Evolutionary conservation across 2,888 invertebrate species (phyloP).

Genomic region (Idaea aversata): DNA sequence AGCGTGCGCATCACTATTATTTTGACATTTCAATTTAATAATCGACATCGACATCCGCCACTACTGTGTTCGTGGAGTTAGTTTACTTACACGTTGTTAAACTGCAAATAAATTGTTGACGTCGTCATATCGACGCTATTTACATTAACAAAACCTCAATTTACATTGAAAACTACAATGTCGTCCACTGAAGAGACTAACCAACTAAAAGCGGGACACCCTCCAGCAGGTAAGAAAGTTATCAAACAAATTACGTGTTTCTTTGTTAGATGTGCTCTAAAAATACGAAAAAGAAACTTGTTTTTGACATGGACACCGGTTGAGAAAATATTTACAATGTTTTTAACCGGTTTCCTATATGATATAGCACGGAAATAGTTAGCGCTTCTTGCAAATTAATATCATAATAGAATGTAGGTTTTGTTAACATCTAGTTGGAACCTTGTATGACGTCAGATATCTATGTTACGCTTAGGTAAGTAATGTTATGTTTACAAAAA

Average conservation of each 20-base stretch:
- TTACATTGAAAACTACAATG: conserved; percentile 43
- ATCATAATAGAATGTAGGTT: background rate
- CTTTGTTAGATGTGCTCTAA: conserved; percentile 8
- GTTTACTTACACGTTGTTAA: conserved; percentile 60
- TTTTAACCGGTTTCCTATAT: background rate
- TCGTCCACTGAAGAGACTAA: conserved; percentile 80
- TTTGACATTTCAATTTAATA: conserved; percentile 29
- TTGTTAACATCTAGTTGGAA: conserved; percentile 7
- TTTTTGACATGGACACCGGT: conserved; percentile 5
- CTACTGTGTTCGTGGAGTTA: conserved; percentile 23
- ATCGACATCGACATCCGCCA: background rate
- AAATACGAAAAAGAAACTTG: conserved; percentile 11
- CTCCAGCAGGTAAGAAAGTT: conserved; percentile 88
- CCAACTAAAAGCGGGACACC: conserved; percentile 92
- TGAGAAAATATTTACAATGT: background rate
- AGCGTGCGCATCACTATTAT: conserved; percentile 22
- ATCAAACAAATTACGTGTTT: conserved; percentile 41
- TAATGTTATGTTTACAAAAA: conserved; percentile 54
- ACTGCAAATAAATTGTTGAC: conserved; percentile 27
- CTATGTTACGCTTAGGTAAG: conserved; percentile 13
- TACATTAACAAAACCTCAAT: conserved; percentile 13
- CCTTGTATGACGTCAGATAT: conserved; percentile 33
- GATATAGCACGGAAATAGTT: background rate
- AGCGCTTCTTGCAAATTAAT: background rate
- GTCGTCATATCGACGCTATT: conserved; percentile 31